Evolutionary conservation across 2,888 invertebrate genomes (phyloP), one percentile per base, ranked within the genome.

Genomic region (Troides aeacus): DNA sequence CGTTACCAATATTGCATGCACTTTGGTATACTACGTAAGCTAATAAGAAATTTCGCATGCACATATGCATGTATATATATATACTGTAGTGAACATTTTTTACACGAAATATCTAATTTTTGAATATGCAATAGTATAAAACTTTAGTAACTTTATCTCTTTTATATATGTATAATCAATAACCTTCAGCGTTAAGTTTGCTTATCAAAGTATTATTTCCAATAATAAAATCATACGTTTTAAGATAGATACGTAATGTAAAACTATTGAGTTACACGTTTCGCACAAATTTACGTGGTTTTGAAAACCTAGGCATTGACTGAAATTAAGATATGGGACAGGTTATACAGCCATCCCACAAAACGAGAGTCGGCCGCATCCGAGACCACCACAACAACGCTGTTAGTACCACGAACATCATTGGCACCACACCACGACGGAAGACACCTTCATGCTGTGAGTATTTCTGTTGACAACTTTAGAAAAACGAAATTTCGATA

Each of bases 361-460:
- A 96, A 96, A 87, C 93, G 96, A 72, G 97, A 97, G 86, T 96
- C 96, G 6, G 95, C 96, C 73, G 95, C 96, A 21, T 96, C 96
- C 68, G 96, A 97, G 86, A 96, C 96, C 57, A 96, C 96, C 70
- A 96, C 96, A 18, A 96, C 96, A 7, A 92, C 96, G 75, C 93
- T 96, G 75, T 93, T 96, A 75, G 90, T 91, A 69, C 91, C 90
- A 18, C 78, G 92, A 69, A 87, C 86, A 56, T 92, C 92, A 7
- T 85, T 92, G 18, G 89, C 88, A 6, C 89, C 92, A 15, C 88
- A 87, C 66, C 81, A 83, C 67, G 91, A 91, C 72, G 84, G 84
- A 63, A 82, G 86, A 73, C 90, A 92, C 75, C 81, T 90, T 21
- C 90, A 90, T 73, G 85, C 89, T 77, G 91, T 90, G 79, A 89